Evolutionary conservation across 2,797 vertebrate species (phyloP), one percentile per base, ranked within the genome.

Genomic region (Chaunax sp.): DNA sequence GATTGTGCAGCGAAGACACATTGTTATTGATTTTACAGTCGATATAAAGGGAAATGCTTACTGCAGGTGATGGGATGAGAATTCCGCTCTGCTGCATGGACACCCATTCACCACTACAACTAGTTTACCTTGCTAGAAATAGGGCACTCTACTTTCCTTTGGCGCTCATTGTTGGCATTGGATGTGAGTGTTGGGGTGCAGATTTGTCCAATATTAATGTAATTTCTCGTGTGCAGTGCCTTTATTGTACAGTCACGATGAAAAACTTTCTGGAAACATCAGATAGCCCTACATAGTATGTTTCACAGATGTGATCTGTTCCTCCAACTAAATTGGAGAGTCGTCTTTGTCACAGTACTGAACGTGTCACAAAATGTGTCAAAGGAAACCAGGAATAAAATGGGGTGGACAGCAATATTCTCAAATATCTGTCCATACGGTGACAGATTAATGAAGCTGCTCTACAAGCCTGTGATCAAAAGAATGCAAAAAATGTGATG

Each of bases 391-490:
- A 50, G 22, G 23, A 49, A 26, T 38, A 38, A 38, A 75, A 51
- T 40, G 37, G 64, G 57, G 51, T 57, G 25, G 47, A 18, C 54
- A 20, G 40, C 11, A 44, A 22, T 70, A n/a, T 55, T 45, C 20
- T 67, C 26, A 50, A 50, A 55, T 62, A 25, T 28, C 25, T 25
- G 26, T 59, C 35, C 23, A 33, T 51, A 35, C 15, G 15, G 43
- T 64, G 55, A 83, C 22, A 35, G 49, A 54, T 61, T 10, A 69
- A 35, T 11, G 1, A 63, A 59, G 25, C 43, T 49, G 51, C 50
- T 62, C 23, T 38, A 61, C 45, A 64, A 47, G 35, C 44, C 43
- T 33, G 6, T 56, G 55, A 73, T 75, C 49, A 73, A 75, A 69
- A 55, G 16, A 53, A 54, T 30, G n/a, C 52, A 35, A 35, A 71